Percentiles rank a stretch among this genome's conserved stretches.
Evolutionary conservation across 2,113 vertebrate species (phyloP).

Genomic region (Corydoras maculifer): DNA sequence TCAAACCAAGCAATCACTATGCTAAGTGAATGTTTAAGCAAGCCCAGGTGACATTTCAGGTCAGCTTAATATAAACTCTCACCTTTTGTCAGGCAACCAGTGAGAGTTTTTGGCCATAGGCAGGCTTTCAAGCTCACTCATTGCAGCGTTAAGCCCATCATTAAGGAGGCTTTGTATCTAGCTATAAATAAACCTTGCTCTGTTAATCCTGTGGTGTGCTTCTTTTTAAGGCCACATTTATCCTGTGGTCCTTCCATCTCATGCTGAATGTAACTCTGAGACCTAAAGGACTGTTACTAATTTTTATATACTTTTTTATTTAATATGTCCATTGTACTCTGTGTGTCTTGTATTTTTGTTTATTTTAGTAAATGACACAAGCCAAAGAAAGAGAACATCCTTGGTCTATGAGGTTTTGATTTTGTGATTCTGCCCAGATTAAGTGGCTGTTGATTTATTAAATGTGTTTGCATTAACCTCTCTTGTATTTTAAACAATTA

Average conservation of each 20-base stretch:
- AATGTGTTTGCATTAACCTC: no score
- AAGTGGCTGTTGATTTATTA: no score
- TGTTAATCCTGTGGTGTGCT: conserved; percentile 38
- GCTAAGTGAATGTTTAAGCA: neutral
- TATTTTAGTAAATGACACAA: no score
- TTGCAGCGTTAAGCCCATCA: neutral
- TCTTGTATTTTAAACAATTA: no score
- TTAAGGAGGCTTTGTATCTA: conserved; percentile 36
- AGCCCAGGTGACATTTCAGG: neutral
- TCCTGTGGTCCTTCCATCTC: conserved; percentile 1
- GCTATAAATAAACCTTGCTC: conserved; percentile 10
- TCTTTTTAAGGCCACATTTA: conserved; percentile 31
- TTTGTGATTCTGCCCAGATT: no score
- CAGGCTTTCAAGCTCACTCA: neutral
- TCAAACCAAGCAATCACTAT: neutral
- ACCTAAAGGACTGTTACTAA: no score
- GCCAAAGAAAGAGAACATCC: no score
- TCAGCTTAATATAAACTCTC: neutral
- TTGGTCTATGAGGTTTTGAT: no score
- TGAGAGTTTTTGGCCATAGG: neutral
- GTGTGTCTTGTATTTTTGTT: no score
- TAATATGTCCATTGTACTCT: no score
- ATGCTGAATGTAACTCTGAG: neutral
- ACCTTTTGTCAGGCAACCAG: neutral
- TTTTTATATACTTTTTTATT: no score